A percentile compares a stretch with the other conserved stretches of the same genome.
These are phyloP conservation scores for Melieria picta DNA, from an alignment of 2,888 invertebrate genomes.

Conservation along the genomic window DNA sequence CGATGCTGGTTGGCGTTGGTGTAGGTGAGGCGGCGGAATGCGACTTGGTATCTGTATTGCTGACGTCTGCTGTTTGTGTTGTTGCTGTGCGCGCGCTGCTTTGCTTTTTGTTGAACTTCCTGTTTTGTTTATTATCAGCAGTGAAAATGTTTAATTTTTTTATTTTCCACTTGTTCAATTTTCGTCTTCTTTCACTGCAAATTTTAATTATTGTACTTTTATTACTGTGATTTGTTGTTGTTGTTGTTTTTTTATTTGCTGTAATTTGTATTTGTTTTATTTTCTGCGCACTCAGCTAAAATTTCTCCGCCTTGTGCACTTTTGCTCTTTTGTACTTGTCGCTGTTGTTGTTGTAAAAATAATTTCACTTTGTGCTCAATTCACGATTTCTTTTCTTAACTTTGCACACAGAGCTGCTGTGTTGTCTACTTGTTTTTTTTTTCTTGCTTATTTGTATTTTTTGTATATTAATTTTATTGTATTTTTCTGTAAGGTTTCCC, in stretches of 20 bases:
- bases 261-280: conserved; percentile 40
- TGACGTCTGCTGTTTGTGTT: conserved; percentile 19
- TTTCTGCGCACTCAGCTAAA: conserved; percentile 11
- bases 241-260: conserved; percentile 30
- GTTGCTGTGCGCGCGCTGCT: conserved; percentile 34
- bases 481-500: conserved; percentile 14
- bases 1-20: conserved; percentile 1
- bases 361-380: conserved; percentile 14
- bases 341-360: conserved; percentile 13
- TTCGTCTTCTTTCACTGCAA: conserved; percentile 14
- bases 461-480: conserved; percentile 10
- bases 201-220: conserved; percentile 4
- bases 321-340: neutral
- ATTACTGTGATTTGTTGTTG: neutral
- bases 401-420: neutral
- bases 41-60: conserved; percentile 25
- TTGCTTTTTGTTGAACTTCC: conserved; percentile 43
- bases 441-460: conserved; percentile 12
- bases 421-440: neutral
- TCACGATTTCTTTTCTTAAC: neutral
- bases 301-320: neutral
- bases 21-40: neutral
- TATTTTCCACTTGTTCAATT: no score
- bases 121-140: conserved; percentile 38
- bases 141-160: neutral